These are phyloP conservation scores for Peribatodes rhomboidaria DNA, from an alignment of 2,888 invertebrate genomes.

Conservation along the genomic window DNA sequence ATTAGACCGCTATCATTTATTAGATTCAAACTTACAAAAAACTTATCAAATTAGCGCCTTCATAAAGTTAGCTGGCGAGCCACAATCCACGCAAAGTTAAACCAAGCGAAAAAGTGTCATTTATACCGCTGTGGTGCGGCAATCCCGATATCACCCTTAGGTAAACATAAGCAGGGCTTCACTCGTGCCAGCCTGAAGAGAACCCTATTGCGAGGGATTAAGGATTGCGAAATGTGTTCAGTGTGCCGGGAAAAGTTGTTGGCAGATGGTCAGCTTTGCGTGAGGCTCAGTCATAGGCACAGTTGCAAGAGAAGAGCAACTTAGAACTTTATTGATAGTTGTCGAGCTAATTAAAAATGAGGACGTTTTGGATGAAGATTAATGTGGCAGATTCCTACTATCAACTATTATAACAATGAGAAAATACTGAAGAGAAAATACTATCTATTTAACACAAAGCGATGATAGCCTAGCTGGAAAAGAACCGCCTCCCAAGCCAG, in stretches of 20 bases:
- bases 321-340: background rate
- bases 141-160: constrained; percentile 28
- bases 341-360: too few species aligned
- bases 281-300: constrained; percentile 14
- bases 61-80: constrained; percentile 1
- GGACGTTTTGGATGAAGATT: too few species aligned
- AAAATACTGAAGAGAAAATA: too few species aligned
- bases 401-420: too few species aligned
- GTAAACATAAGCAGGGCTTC: constrained; percentile 18
- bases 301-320: constrained; percentile 7
- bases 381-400: too few species aligned
- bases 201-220: constrained; percentile 18
- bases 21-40: background rate
- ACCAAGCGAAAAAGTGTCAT: constrained; percentile 33
- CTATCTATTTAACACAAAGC: too few species aligned
- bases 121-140: constrained; percentile 22
- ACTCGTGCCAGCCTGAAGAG: background rate
- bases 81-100: constrained; percentile 23
- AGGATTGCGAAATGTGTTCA: background rate
- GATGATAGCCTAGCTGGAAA: too few species aligned
- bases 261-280: constrained; percentile 35
- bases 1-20: too few species aligned
- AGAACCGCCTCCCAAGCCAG: too few species aligned
- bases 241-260: constrained; percentile 16
- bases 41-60: constrained; percentile 10